Evolutionary conservation across 2,888 invertebrate genomes (phyloP).

Genomic region (Drosophila mulleri): DNA sequence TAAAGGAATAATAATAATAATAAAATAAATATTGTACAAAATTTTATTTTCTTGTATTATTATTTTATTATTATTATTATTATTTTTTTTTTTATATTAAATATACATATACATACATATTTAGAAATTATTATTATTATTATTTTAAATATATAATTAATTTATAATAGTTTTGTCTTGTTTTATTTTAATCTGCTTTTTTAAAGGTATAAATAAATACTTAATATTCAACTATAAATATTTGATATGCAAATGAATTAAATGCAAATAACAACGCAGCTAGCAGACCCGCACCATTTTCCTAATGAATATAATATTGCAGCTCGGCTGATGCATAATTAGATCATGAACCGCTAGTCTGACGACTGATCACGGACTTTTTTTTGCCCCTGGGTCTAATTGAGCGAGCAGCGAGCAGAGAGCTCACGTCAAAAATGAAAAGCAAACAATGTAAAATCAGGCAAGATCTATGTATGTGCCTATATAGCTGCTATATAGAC

Average conservation of each 20-base stretch:
- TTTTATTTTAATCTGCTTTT: not conserved
- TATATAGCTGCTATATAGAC: slow-evolving; percentile 2
- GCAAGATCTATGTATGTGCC: slow-evolving; percentile 29
- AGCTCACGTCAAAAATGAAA: slow-evolving; percentile 74
- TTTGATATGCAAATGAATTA: not conserved
- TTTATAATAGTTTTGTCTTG: too few relatives aligned
- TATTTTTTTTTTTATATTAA: too few relatives aligned
- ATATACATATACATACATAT: too few relatives aligned
- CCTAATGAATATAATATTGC: slow-evolving; percentile 9
- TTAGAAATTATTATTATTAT: too few relatives aligned
- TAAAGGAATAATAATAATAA: too few relatives aligned
- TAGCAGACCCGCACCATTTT: not conserved
- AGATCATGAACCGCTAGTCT: slow-evolving; percentile 63
- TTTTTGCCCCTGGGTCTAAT: slow-evolving; percentile 59
- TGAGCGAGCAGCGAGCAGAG: slow-evolving; percentile 41
- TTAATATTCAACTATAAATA: not conserved
- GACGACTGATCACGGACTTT: slow-evolving; percentile 65
- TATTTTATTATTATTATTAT: too few relatives aligned
- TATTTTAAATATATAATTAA: not conserved
- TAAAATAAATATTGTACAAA: too few relatives aligned
- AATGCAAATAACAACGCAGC: not conserved
- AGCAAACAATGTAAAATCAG: slow-evolving; percentile 74
- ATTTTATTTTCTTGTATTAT: too few relatives aligned
- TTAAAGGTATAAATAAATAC: not conserved
- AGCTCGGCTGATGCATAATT: slow-evolving; percentile 17